These are phyloP conservation scores for Discoglossus pictus DNA, from an alignment of 2,797 vertebrate genomes.

Conservation along the genomic window DNA sequence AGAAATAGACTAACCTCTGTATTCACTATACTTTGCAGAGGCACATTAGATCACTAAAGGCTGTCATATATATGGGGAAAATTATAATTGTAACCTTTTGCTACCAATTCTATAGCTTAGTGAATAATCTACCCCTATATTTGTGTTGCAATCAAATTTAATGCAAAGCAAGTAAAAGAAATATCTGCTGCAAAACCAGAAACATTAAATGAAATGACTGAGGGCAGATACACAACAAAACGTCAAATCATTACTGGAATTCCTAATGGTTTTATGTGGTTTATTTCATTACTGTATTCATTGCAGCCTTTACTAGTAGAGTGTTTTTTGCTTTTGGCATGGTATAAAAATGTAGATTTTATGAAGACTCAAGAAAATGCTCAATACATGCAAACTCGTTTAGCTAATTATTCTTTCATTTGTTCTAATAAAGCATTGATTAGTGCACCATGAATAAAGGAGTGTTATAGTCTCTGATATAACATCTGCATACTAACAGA, in stretches of 20 bases:
- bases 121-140: too few species aligned
- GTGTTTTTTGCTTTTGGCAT: constrained; percentile 32
- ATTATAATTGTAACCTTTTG: too few species aligned
- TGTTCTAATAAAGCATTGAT: too few species aligned
- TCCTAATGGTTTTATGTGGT: constrained; percentile 44
- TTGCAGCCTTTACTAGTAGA: constrained; percentile 38
- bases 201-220: constrained; percentile 44
- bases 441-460: constrained; percentile 5
- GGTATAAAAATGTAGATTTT: constrained; percentile 10
- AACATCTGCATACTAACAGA: too few species aligned
- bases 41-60: too few species aligned
- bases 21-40: too few species aligned
- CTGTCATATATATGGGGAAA: too few species aligned
- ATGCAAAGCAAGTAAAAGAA: constrained; percentile 28
- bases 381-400: too few species aligned
- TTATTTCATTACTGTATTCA: constrained; percentile 49
- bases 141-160: too few species aligned
- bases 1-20: too few species aligned
- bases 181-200: constrained; percentile 32
- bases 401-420: too few species aligned
- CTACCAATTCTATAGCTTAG: too few species aligned
- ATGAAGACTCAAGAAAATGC: neutral
- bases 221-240: constrained; percentile 49
- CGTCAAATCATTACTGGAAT: constrained; percentile 50
- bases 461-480: constrained; percentile 4